phyloP scores from a whole-genome alignment of 2,888 invertebrate genomes.

The Mellilla xanthometata region DNA sequence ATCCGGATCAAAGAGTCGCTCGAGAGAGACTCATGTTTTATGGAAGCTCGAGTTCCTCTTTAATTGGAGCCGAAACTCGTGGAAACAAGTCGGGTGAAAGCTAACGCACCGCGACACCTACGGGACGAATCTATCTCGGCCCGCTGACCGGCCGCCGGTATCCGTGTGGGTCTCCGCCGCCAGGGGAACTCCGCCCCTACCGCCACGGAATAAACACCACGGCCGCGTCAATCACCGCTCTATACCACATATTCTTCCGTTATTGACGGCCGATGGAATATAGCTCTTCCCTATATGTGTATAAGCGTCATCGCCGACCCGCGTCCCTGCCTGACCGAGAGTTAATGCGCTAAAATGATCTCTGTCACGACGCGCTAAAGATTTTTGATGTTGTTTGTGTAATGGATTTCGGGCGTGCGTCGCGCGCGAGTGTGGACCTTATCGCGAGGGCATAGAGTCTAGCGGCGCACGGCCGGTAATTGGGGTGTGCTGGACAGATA shows the following conservation, averaged over 20 bases:
- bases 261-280: conserved; percentile 5
- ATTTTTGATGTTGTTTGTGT: conserved; percentile 21
- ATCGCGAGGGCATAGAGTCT: conserved; percentile 6
- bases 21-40: background rate
- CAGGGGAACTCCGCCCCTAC: conserved; percentile 5
- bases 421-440: conserved; percentile 6
- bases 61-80: conserved; percentile 2
- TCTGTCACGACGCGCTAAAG: conserved; percentile 18
- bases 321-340: background rate
- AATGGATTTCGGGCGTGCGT: conserved; percentile 9
- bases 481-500: conserved; percentile 20
- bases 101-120: conserved; percentile 4
- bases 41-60: background rate
- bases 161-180: background rate
- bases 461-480: conserved; percentile 15
- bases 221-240: background rate
- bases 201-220: background rate
- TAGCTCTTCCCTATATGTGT: background rate
- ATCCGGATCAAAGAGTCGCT: background rate
- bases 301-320: background rate
- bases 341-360: conserved; percentile 16
- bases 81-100: conserved; percentile 2
- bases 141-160: conserved; percentile 14
- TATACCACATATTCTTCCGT: conserved; percentile 1
- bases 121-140: conserved; percentile 9